Conservation (phyloP, 2,888 invertebrate species). For the Erebia palarica region DNA sequence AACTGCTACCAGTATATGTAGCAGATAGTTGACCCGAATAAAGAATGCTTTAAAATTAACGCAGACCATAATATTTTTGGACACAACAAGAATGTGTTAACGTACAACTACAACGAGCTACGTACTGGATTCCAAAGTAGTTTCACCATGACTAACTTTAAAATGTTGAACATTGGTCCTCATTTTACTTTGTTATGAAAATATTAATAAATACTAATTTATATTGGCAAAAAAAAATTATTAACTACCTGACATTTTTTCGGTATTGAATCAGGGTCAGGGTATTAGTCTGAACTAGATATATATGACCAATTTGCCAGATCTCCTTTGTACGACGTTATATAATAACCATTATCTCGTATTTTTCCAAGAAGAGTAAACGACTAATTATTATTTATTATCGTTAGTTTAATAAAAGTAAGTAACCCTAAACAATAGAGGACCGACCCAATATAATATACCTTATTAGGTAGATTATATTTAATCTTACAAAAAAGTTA, state of each 20-base stretch:
- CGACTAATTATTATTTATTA: background rate
- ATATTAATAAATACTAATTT: conserved; percentile 6
- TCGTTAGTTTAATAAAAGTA: background rate
- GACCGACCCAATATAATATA: background rate
- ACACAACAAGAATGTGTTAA: conserved; percentile 1
- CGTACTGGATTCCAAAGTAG: conserved; percentile 3
- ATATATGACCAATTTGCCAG: background rate
- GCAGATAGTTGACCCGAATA: background rate
- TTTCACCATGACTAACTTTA: conserved; percentile 1
- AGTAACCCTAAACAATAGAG: background rate
- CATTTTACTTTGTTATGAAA: conserved; percentile 6
- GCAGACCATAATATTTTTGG: conserved; percentile 1
- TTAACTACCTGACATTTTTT: conserved; percentile 4
- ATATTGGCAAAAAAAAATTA: background rate
- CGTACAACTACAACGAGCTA: background rate
- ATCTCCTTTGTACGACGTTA: too few species aligned
- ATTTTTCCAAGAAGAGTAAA: background rate
- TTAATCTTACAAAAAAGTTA: background rate
- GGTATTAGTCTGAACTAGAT: background rate
- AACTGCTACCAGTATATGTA: background rate
- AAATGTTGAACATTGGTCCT: background rate
- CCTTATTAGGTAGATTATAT: too few species aligned
- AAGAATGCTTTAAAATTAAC: conserved; percentile 2
- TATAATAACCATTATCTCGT: background rate
- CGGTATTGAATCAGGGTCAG: conserved; percentile 2